A percentile compares a stretch with the other conserved stretches of the same genome.
phyloP scores from a whole-genome alignment of 2,113 vertebrate species.

The Brachyhypopomus occidentalis region DNA sequence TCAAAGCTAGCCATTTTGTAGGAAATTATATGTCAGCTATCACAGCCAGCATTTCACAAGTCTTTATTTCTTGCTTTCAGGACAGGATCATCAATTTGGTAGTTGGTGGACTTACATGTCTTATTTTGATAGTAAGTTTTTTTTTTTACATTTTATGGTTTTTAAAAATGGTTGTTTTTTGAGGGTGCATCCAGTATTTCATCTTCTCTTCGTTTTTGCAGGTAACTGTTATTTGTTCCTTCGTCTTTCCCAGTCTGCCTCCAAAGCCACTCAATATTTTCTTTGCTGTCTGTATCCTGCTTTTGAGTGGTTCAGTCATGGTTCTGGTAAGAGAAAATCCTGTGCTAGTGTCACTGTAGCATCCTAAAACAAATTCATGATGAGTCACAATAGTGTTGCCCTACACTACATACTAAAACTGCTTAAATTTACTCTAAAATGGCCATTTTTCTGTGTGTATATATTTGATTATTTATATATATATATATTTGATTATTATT shows the following conservation, averaged over 20 bases:
- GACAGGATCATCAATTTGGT: conserved; percentile 93
- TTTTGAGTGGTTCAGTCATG: conserved; percentile 71
- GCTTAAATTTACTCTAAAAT: no score
- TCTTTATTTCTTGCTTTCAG: conserved; percentile 68
- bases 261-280: conserved; percentile 78
- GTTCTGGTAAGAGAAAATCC: conserved; percentile 68
- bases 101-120: conserved; percentile 84
- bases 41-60: background rate
- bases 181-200: background rate
- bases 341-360: background rate
- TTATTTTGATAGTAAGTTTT: conserved; percentile 90
- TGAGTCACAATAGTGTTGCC: no score
- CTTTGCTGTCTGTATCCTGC: conserved; percentile 76
- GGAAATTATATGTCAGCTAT: background rate
- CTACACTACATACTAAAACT: no score
- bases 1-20: background rate
- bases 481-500: no score
- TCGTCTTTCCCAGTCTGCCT: conserved; percentile 75
- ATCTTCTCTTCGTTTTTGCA: conserved; percentile 49
- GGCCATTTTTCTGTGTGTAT: no score
- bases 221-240: conserved; percentile 76
- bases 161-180: background rate
- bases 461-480: no score
- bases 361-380: no score
- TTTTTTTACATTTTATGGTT: conserved; percentile 52